Conservation (phyloP, 2,888 invertebrate species). For the Zygogramma bicolorata region DNA sequence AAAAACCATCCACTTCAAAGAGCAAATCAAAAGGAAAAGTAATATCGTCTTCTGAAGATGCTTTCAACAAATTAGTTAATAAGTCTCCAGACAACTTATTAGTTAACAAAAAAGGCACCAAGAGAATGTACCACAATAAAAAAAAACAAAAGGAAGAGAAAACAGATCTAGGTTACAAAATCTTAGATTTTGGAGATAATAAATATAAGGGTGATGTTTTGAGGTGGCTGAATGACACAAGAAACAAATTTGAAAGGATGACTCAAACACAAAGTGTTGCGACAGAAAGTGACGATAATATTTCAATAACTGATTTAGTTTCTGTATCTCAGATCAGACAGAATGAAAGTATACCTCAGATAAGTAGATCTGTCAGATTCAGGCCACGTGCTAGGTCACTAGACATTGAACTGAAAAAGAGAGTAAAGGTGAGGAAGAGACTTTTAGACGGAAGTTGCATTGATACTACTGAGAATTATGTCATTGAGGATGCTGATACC, state of each 20-base stretch:
- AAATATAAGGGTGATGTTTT: constrained; percentile 43
- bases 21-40: neutral
- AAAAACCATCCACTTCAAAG: constrained; percentile 19
- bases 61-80: constrained; percentile 31
- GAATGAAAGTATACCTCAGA: neutral
- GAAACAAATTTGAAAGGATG: constrained; percentile 53
- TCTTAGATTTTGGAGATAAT: constrained; percentile 47
- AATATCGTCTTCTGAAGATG: constrained; percentile 11
- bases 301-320: constrained; percentile 16
- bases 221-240: constrained; percentile 54
- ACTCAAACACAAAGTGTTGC: constrained; percentile 44
- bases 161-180: constrained; percentile 22
- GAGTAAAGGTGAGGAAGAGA: constrained; percentile 31
- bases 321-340: constrained; percentile 30
- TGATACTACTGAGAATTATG: constrained; percentile 40
- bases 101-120: constrained; percentile 33
- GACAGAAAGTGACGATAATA: neutral
- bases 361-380: neutral
- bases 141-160: constrained; percentile 25
- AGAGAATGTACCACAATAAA: constrained; percentile 37
- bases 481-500: constrained; percentile 51
- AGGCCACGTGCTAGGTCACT: constrained; percentile 45
- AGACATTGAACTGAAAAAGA: constrained; percentile 42
- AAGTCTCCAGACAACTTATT: neutral
- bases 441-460: constrained; percentile 39